Evolutionary conservation across 2,888 invertebrate genomes (phyloP).

Genomic region (Campoplex capitator): DNA sequence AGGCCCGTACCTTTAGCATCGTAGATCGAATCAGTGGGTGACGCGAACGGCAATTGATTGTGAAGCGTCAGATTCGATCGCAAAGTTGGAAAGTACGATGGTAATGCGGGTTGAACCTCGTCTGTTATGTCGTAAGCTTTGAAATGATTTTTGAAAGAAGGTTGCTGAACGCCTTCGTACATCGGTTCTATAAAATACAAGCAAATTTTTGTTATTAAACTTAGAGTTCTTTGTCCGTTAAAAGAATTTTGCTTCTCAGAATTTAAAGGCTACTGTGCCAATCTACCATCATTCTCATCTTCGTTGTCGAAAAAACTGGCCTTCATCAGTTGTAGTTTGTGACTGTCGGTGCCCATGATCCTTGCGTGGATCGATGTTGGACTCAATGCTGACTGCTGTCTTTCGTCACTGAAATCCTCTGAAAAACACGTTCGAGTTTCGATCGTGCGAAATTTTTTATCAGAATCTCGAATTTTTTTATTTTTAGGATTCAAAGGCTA

Average conservation of each 20-base stretch:
- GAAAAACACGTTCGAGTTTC: constrained; percentile 24
- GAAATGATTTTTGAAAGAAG: constrained; percentile 22
- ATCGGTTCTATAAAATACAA: constrained; percentile 45
- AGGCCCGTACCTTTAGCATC: constrained; percentile 50
- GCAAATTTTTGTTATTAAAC: background rate
- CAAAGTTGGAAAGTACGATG: constrained; percentile 64
- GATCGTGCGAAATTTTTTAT: background rate
- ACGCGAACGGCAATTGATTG: constrained; percentile 56
- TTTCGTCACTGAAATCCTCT: constrained; percentile 77
- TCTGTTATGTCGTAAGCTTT: constrained; percentile 41
- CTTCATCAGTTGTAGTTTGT: constrained; percentile 93
- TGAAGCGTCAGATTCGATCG: constrained; percentile 70
- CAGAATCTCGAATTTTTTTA: background rate
- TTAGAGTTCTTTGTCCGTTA: background rate
- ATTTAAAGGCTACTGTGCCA: background rate
- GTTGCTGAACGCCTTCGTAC: constrained; percentile 33
- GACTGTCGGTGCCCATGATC: constrained; percentile 88
- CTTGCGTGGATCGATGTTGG: constrained; percentile 88
- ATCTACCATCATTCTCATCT: constrained; percentile 72
- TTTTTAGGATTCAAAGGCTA: background rate
- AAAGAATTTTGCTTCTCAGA: background rate
- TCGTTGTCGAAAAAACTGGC: constrained; percentile 89
- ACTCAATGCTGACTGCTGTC: constrained; percentile 82
- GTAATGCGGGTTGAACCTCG: constrained; percentile 23
- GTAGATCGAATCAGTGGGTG: constrained; percentile 52